phyloP scores from a whole-genome alignment of 2,797 vertebrate genomes.

The Myotis pilosus region DNA sequence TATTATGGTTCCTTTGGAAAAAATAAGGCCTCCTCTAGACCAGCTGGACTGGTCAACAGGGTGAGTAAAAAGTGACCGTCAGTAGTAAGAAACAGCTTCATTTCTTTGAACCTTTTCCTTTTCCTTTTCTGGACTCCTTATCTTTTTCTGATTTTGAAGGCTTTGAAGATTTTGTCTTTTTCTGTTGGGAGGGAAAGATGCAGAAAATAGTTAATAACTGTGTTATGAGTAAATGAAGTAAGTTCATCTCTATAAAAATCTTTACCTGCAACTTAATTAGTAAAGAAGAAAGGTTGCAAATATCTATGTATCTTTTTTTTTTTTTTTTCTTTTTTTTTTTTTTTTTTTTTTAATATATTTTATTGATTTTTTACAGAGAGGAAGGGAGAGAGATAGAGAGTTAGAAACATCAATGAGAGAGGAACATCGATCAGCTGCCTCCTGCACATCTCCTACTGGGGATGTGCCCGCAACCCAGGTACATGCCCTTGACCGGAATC shows the following conservation, averaged over 20 bases:
- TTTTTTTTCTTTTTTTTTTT: no score
- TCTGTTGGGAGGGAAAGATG: constrained; percentile 84
- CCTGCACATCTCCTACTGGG: no score
- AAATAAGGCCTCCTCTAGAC: constrained; percentile 52
- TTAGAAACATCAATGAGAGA: no score
- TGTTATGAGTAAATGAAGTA: neutral
- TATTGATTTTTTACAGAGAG: no score
- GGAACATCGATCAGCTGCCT: no score
- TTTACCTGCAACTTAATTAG: neutral
- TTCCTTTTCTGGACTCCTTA: constrained; percentile 88
- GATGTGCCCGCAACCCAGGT: no score
- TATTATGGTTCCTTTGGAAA: constrained; percentile 28
- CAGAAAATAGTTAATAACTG: constrained; percentile 26
- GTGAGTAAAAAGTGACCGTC: constrained; percentile 13
- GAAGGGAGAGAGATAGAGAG: no score
- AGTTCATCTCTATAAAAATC: neutral
- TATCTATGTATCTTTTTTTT: neutral
- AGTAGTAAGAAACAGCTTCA: constrained; percentile 33
- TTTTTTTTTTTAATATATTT: no score
- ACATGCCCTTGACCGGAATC: no score
- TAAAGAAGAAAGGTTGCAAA: neutral
- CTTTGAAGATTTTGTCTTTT: constrained; percentile 90
- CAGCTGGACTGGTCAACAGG: constrained; percentile 32
- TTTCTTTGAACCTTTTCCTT: constrained; percentile 86
- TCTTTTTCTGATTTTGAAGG: constrained; percentile 87